Evolutionary conservation across 2,888 invertebrate genomes (phyloP), one percentile per base, ranked within the genome.

Genomic region (Uropetala carovei): DNA sequence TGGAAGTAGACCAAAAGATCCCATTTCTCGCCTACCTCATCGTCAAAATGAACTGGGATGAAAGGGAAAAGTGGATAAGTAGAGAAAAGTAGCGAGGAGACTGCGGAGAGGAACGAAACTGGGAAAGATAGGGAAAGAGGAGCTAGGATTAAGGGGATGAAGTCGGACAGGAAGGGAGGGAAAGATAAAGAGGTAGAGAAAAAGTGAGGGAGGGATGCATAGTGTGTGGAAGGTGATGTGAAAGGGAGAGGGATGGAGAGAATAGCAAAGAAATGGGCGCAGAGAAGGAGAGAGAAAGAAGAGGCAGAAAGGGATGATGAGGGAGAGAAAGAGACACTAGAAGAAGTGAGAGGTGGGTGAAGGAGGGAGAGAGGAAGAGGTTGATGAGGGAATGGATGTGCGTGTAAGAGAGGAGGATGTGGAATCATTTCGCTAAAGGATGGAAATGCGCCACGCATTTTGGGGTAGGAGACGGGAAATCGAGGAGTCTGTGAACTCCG

Each of bases 1-100:
- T 75, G 75, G 75, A 22, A 75, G 75, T 22, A 75, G 75, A 75
- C 75, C 22, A 22, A 75, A 75, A 27, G 75, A 68, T 68, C n/a
- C 64, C 14, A n/a, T 18, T 13, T 27, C 27, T 27, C 68, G 22
- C 75, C 27, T 27, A n/a, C 75, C 27, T 75, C 75, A 75, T 75
- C 75, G 75, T 75, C 75, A 11, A 75, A 75, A 75, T 75, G 75
- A 75, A 75, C 75, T 14, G 75, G n/a, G 22, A 75, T 75, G 27
- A 75, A 75, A 75, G 75, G 22, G 27, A 75, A 75, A 75, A 27
- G 75, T 22, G 22, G 75, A 43, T 43, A 43, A 43, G 43, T 27
- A 13, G 75, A 75, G 10, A 43, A 43, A 22, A 22, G 75, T 27
- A 22, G 75, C 27, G 22, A 22, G 22, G 11, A 68, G 68, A 68